Evolutionary conservation across 1,140 invertebrate genomes (phyloP).

Genomic region (Tyrophagus putrescentiae): DNA sequence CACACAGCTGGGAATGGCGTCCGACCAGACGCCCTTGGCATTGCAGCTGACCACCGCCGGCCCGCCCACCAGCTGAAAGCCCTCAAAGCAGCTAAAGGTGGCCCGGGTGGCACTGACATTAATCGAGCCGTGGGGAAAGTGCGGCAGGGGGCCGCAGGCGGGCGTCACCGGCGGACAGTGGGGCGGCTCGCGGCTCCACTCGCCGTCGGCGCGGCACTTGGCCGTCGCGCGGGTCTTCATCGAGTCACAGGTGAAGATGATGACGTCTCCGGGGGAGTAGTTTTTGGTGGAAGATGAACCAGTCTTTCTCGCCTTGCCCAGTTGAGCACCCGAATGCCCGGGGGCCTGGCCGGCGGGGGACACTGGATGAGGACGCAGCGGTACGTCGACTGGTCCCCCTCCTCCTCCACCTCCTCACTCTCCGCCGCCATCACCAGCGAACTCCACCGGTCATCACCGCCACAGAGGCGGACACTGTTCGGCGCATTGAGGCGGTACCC

Average conservation of each 20-base stretch:
- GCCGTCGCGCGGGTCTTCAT: background rate
- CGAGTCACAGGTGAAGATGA: conserved; percentile 9
- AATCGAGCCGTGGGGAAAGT: background rate
- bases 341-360: background rate
- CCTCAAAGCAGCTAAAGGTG: background rate
- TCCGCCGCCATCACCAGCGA: background rate
- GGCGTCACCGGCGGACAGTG: conserved; percentile 7
- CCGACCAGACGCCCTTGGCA: conserved; percentile 1
- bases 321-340: conserved; percentile 10
- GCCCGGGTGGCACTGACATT: background rate
- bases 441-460: conserved; percentile 13
- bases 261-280: conserved; percentile 11
- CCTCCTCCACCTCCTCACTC: too few relatives aligned
- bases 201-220: conserved; percentile 12
- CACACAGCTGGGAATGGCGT: background rate
- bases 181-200: conserved; percentile 8
- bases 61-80: background rate
- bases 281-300: background rate
- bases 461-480: background rate
- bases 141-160: background rate
- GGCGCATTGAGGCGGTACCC: conserved; percentile 11
- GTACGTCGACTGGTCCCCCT: background rate
- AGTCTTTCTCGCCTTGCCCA: background rate
- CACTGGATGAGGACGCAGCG: background rate
- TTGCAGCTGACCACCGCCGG: background rate